Evolutionary conservation across 2,888 invertebrate species (phyloP).

Genomic region (Prosopocoilus inquinatus): DNA sequence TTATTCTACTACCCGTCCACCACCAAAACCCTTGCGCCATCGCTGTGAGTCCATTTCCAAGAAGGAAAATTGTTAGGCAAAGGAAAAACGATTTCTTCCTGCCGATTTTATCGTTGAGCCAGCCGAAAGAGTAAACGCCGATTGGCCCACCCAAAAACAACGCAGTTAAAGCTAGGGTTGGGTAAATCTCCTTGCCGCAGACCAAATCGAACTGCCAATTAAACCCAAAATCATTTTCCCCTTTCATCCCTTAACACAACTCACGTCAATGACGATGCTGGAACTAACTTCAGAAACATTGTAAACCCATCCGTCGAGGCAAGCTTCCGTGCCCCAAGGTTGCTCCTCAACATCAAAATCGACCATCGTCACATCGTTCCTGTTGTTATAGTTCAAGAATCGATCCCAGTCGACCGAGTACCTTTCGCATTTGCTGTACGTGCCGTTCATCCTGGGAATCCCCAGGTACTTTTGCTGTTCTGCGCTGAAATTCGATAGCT

Average conservation of each 20-base stretch:
- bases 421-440: slow-evolving; percentile 68
- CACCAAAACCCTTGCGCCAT: slow-evolving; percentile 76
- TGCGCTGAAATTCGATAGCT: slow-evolving; percentile 58
- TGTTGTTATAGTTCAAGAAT: slow-evolving; percentile 46
- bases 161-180: slow-evolving; percentile 81
- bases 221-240: background rate
- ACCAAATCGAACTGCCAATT: slow-evolving; percentile 79
- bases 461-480: slow-evolving; percentile 62
- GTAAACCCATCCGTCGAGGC: slow-evolving; percentile 78
- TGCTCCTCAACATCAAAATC: slow-evolving; percentile 42
- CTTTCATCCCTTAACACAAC: slow-evolving; percentile 29
- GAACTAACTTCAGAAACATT: slow-evolving; percentile 67
- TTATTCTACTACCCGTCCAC: slow-evolving; percentile 76
- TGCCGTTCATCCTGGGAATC: slow-evolving; percentile 57
- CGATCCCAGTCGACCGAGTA: slow-evolving; percentile 73
- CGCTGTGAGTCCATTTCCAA: slow-evolving; percentile 78
- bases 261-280: slow-evolving; percentile 82
- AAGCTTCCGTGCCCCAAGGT: slow-evolving; percentile 66
- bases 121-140: slow-evolving; percentile 85
- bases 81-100: slow-evolving; percentile 82
- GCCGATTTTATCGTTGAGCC: slow-evolving; percentile 84
- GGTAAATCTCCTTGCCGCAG: slow-evolving; percentile 82
- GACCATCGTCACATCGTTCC: slow-evolving; percentile 19
- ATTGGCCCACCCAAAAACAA: slow-evolving; percentile 86
- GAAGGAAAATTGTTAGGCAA: slow-evolving; percentile 76